Evolutionary conservation across 2,113 vertebrate genomes (phyloP).

Genomic region (Malurus cyaneus): DNA sequence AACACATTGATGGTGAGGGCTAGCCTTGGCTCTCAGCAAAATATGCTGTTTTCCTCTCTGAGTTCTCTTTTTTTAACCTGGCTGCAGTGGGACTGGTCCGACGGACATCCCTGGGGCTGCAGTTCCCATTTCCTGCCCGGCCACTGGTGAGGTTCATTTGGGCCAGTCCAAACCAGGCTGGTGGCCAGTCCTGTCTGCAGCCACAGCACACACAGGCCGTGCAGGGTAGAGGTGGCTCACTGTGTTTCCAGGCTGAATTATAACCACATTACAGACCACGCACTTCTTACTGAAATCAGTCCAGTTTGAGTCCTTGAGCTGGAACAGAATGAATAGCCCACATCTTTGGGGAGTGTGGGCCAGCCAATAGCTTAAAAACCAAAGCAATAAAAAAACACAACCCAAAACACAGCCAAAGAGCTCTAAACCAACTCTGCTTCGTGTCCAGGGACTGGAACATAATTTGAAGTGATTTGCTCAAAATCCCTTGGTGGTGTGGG

Average conservation of each 20-base stretch:
- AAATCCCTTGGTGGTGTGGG: neutral
- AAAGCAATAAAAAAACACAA: neutral
- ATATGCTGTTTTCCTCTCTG: neutral
- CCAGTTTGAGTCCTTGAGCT: neutral
- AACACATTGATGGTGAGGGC: neutral
- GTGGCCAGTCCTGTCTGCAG: neutral
- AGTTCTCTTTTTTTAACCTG: neutral
- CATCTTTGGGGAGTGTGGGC: neutral
- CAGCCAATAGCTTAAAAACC: slow-evolving; percentile 12
- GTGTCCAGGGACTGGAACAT: neutral
- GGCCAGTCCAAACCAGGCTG: neutral
- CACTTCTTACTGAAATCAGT: neutral
- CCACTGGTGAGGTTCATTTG: fast-evolving
- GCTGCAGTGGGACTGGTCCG: fast-evolving
- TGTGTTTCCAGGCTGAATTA: neutral
- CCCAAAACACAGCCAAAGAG: neutral
- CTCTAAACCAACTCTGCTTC: slow-evolving; percentile 23
- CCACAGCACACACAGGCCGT: neutral
- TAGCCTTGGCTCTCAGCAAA: neutral
- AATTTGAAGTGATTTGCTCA: slow-evolving; percentile 39
- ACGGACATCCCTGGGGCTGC: fast-evolving
- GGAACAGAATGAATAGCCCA: slow-evolving; percentile 10
- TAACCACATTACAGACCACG: neutral
- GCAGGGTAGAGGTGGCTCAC: neutral
- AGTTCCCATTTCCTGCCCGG: fast-evolving